Evolutionary conservation across 2,888 invertebrate genomes (phyloP).

Genomic region (Limnephilus marmoratus): DNA sequence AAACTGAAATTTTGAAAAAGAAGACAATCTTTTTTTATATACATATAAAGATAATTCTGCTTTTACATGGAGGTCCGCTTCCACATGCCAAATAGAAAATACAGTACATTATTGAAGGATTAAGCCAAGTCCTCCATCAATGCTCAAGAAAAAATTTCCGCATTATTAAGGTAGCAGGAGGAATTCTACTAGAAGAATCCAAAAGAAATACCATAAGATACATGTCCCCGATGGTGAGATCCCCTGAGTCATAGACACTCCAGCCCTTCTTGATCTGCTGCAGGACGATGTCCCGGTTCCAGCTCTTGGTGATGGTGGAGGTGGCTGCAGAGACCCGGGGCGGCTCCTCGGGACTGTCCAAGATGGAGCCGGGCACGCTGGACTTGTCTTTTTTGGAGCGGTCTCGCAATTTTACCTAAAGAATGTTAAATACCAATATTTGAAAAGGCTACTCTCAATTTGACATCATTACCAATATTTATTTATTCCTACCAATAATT

Average conservation of each 20-base stretch:
- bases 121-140: no score
- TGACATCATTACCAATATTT: no score
- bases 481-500: no score
- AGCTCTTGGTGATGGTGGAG: conserved; percentile 55
- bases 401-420: conserved; percentile 64
- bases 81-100: no score
- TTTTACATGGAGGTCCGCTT: no score
- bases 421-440: neutral
- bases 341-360: conserved; percentile 58
- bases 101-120: no score
- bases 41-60: no score
- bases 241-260: conserved; percentile 86
- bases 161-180: no score
- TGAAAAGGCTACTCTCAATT: neutral
- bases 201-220: conserved; percentile 85
- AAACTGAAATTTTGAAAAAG: conserved; percentile 75
- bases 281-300: conserved; percentile 71
- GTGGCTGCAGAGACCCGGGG: neutral
- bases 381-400: conserved; percentile 43
- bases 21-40: neutral
- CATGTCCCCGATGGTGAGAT: conserved; percentile 91
- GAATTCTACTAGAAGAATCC: neutral
- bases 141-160: no score
- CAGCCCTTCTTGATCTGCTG: conserved; percentile 83
- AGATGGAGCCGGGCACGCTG: conserved; percentile 32